Evolutionary conservation across 2,113 vertebrate genomes (phyloP), one percentile per base, ranked within the genome.

Genomic region (Mola mola): DNA sequence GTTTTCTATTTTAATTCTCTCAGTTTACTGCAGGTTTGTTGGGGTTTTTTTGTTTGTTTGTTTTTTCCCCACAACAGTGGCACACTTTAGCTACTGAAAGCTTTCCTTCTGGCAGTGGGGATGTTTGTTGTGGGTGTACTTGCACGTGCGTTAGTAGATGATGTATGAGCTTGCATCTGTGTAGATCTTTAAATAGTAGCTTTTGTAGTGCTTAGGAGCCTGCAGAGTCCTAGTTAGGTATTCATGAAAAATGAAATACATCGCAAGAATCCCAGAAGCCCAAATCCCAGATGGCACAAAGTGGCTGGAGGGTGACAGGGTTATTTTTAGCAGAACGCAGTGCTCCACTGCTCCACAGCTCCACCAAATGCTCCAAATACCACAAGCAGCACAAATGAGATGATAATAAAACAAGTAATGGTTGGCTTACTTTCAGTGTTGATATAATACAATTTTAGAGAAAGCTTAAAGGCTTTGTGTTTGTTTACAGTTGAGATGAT

Each of bases 321-420:
- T 82, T 91, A 91, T 91, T 92, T 91, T 88, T 83, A 84, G 84
- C 77, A 64, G 56, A 58, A 36, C 50, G 70, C 65, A 59, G 69
- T 67, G 47, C 65, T 38, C 43, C 42, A n/a, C n/a, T n/a, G n/a
- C n/a, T n/a, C n/a, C n/a, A n/a, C n/a, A 47, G 52, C 78, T 61
- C 51, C 47, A 55, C 52, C 56, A 57, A 64, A 48, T 48, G 48
- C 40, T 57, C 62, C 61, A 78, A 79, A 59, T 79, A 37, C 36
- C 49, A 62, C 59, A n/a, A 43, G 60, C 20, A 47, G 69, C 75
- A 51, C 67, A 71, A 78, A 71, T 65, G 25, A 15, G 24, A 78
- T 41, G 16, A 38, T 53, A 66, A 68, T 56, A 33, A 72, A 77
- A 78, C 61, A 67, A 41, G 24, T 5, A 2, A 40, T 36, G 4